phyloP scores from a whole-genome alignment of 2,888 invertebrate species.

The Dryobota labecula region DNA sequence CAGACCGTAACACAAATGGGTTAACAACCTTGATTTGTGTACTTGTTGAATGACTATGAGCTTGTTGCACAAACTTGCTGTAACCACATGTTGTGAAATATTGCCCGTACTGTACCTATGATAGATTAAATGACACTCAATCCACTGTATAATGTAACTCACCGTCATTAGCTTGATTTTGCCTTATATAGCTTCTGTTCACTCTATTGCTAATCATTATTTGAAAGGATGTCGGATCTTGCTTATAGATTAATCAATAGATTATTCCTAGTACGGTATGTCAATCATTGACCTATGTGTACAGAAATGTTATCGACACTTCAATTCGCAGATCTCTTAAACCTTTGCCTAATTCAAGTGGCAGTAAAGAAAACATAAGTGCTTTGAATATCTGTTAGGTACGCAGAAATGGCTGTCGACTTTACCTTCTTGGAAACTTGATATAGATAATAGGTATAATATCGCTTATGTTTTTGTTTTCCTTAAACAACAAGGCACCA shows the following conservation, averaged over 20 bases:
- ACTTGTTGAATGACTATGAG: slow-evolving; percentile 76
- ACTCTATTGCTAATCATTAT: slow-evolving; percentile 12
- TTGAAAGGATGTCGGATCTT: slow-evolving; percentile 7
- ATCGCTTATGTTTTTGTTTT: slow-evolving; percentile 34
- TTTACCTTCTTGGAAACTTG: slow-evolving; percentile 27
- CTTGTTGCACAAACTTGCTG: slow-evolving; percentile 69
- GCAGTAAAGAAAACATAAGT: slow-evolving; percentile 22
- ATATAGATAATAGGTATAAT: slow-evolving; percentile 17
- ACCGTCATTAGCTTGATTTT: slow-evolving; percentile 11
- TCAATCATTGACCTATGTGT: slow-evolving; percentile 3
- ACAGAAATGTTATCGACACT: slow-evolving; percentile 1
- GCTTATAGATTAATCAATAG: background rate
- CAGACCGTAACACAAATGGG: slow-evolving; percentile 87
- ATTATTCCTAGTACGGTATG: slow-evolving; percentile 1
- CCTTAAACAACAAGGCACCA: slow-evolving; percentile 16
- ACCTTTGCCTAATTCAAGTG: slow-evolving; percentile 5
- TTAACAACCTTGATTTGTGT: slow-evolving; percentile 87
- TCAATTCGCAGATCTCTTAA: slow-evolving; percentile 9
- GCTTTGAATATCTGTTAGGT: slow-evolving; percentile 19
- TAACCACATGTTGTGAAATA: slow-evolving; percentile 63
- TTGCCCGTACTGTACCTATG: slow-evolving; percentile 35
- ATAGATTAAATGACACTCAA: slow-evolving; percentile 48
- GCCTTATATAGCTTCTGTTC: slow-evolving; percentile 21
- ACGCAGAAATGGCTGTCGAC: slow-evolving; percentile 21
- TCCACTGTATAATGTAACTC: slow-evolving; percentile 7